These are phyloP conservation scores for Germaria angustata DNA, from an alignment of 2,888 invertebrate genomes.

Conservation along the genomic window DNA sequence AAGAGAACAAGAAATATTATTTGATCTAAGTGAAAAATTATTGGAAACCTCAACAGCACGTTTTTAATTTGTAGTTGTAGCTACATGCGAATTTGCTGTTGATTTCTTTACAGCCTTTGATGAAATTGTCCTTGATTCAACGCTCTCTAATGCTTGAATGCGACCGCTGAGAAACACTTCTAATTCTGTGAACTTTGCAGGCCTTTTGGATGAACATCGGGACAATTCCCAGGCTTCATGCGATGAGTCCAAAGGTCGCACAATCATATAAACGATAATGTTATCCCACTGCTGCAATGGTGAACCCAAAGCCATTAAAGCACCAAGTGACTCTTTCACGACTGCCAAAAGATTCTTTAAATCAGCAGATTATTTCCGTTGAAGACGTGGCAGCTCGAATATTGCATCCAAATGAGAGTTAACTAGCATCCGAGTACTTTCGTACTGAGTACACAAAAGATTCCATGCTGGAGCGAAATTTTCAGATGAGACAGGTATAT, in stretches of 20 bases:
- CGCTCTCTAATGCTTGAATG: conserved; percentile 20
- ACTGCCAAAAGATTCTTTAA: background rate
- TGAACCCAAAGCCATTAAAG: background rate
- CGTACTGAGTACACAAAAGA: conserved; percentile 23
- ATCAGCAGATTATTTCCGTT: conserved; percentile 5
- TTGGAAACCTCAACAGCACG: conserved; percentile 17
- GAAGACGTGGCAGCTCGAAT: conserved; percentile 15
- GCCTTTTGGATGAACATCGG: conserved; percentile 2
- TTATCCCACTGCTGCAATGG: conserved; percentile 4
- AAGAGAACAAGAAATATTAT: conserved; percentile 20
- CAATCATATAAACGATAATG: conserved; percentile 20
- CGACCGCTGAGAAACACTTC: conserved; percentile 16
- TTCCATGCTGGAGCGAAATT: conserved; percentile 21
- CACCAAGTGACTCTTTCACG: conserved; percentile 22
- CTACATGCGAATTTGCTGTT: background rate
- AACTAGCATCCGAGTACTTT: conserved; percentile 23
- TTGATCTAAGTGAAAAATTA: conserved; percentile 11
- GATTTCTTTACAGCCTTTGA: background rate
- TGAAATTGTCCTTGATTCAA: background rate
- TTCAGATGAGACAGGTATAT: conserved; percentile 13
- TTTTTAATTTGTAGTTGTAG: conserved; percentile 13
- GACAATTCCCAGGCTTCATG: conserved; percentile 19
- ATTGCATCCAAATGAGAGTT: conserved; percentile 26
- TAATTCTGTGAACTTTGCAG: background rate
- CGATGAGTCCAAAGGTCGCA: conserved; percentile 5